phyloP scores from a whole-genome alignment of 2,797 vertebrate genomes.

The Pipistrellus nathusii region DNA sequence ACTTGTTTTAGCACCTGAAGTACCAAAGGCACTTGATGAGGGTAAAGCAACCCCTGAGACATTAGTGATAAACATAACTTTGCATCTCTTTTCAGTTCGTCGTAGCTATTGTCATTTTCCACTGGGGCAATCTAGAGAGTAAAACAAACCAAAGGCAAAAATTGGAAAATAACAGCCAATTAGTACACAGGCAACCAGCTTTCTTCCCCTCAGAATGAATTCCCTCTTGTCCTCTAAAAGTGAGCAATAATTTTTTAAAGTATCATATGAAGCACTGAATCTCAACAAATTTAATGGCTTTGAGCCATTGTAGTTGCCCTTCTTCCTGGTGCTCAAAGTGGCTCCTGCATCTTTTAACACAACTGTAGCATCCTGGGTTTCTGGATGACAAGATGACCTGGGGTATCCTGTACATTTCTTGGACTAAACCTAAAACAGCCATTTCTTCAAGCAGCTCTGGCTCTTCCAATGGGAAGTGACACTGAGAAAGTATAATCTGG shows the following conservation, averaged over 20 bases:
- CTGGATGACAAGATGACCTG: background rate
- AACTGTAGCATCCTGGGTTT: background rate
- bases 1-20: constrained; percentile 95
- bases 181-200: background rate
- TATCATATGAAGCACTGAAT: constrained; percentile 30
- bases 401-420: background rate
- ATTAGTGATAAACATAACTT: constrained; percentile 97
- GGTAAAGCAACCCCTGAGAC: constrained; percentile 98
- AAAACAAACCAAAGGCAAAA: background rate
- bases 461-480: background rate
- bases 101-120: constrained; percentile 98
- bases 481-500: background rate
- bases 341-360: background rate
- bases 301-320: background rate
- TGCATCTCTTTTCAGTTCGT: constrained; percentile 98
- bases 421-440: background rate
- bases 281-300: background rate
- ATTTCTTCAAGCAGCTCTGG: background rate
- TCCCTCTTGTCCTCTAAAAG: constrained; percentile 5
- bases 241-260: background rate
- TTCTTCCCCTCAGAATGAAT: constrained; percentile 15
- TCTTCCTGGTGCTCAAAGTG: background rate
- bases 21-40: constrained; percentile 97
- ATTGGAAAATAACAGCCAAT: background rate
- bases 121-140: constrained; percentile 95